Conservation (phyloP, 1,140 invertebrate genomes). For the Mercenaria mercenaria region DNA sequence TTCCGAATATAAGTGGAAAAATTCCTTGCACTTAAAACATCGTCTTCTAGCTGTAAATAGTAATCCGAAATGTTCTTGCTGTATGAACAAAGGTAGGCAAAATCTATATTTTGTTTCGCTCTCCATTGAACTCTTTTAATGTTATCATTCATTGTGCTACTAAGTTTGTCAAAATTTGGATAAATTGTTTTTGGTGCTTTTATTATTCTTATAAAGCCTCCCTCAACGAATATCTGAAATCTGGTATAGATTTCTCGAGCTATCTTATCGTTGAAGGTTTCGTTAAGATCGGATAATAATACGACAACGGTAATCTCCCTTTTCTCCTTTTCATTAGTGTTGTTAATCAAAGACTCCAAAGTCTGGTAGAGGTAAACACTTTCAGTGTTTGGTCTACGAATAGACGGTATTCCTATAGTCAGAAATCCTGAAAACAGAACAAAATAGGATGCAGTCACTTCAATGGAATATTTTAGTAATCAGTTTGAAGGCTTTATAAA, state of each 20-base stretch:
- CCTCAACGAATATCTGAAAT: constrained; percentile 57
- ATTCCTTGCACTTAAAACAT: constrained; percentile 78
- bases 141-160: constrained; percentile 92
- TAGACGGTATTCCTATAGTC: constrained; percentile 82
- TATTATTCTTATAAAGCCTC: constrained; percentile 82
- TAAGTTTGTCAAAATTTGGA: constrained; percentile 78
- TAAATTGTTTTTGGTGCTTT: constrained; percentile 79
- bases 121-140: constrained; percentile 90
- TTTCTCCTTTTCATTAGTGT: constrained; percentile 64
- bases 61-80: constrained; percentile 80
- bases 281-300: constrained; percentile 75
- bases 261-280: constrained; percentile 69
- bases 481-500: too few relatives aligned
- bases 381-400: constrained; percentile 71
- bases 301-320: constrained; percentile 73
- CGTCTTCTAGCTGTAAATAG: constrained; percentile 85
- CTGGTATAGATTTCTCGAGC: constrained; percentile 46
- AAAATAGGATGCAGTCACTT: background rate
- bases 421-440: constrained; percentile 75
- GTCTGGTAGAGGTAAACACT: constrained; percentile 74
- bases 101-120: constrained; percentile 85
- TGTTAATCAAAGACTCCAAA: constrained; percentile 72
- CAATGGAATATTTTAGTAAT: too few relatives aligned
- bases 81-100: constrained; percentile 83
- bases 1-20: constrained; percentile 79